Evolutionary conservation across 2,797 vertebrate genomes (phyloP), one percentile per base, ranked within the genome.

Genomic region (Enteromius argenteus): DNA sequence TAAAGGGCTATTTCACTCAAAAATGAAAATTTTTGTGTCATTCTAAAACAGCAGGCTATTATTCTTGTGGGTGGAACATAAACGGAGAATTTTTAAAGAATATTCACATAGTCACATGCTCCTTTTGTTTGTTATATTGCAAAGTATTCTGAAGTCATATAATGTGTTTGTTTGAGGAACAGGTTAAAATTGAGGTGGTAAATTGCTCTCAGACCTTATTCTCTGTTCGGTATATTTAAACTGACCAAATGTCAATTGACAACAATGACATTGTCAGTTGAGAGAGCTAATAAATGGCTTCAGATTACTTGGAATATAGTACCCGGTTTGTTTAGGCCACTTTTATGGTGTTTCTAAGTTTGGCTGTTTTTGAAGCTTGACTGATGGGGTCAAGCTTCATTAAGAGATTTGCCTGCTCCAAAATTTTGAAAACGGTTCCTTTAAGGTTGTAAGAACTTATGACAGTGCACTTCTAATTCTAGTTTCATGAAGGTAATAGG

Each of bases 1-100:
- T 62, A 44, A 77, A 42, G 39, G 75, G 37, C n/a, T 30, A 58
- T 42, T 60, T 60, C 21, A 42, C 44, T 72, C 46, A 35, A 35
- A 53, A 35, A 74, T 1, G 3, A 35, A n/a, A 74, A 74, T n/a
- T 53, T 17, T 51, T 44, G 2, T 60, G 35, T 64, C 23, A 11
- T 21, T 78, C 15, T 30, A 32, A 64, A 78, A 62, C 37, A 42
- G 56, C 39, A 11, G 75, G 58, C 5, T 74, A 53, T 53, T 74
- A 35, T 74, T 35, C 46, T 74, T 74, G 3, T 35, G 72, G 1
- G 10, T 53, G 46, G 2, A 74, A 53, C 72, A 53, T 49, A 74
- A 74, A 73, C 21, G 10, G 71, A 14, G 19, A 74, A 37, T 74
- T 7, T 21, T 7, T 74, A 19, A 13, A 13, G 3, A 53, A 53